Evolutionary conservation across 2,797 vertebrate genomes (phyloP).

Genomic region (Ceryle rudis): DNA sequence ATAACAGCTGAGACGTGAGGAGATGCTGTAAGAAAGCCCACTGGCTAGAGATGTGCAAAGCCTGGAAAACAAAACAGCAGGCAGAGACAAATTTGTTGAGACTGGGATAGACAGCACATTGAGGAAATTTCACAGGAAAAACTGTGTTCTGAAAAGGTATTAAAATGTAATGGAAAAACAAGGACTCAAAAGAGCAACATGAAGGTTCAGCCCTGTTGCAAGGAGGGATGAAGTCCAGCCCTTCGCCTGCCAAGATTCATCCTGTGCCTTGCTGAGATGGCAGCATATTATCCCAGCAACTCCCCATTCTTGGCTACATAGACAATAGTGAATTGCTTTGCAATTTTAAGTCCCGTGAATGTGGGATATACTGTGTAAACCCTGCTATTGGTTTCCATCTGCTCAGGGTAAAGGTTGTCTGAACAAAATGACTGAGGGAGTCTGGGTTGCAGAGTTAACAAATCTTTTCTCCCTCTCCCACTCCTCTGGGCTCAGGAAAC

Average conservation of each 20-base stretch:
- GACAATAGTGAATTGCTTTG: background rate
- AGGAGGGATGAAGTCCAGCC: background rate
- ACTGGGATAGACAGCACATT: background rate
- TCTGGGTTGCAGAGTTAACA: background rate
- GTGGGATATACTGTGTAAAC: background rate
- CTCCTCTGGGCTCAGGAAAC: background rate
- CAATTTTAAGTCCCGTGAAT: background rate
- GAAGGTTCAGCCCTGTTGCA: background rate
- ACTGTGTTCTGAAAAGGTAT: background rate
- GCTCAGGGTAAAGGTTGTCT: background rate
- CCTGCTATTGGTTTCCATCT: background rate
- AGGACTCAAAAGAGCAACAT: background rate
- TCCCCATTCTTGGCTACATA: background rate
- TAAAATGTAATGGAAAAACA: background rate
- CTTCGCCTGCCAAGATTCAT: background rate
- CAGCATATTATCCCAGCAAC: background rate
- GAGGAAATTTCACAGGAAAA: background rate
- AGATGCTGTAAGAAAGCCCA: background rate
- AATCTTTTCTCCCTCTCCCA: background rate
- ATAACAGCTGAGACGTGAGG: accelerated
- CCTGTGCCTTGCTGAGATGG: background rate
- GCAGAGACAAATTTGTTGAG: background rate
- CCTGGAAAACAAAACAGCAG: background rate
- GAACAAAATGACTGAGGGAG: background rate
- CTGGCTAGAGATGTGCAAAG: background rate